phyloP scores from a whole-genome alignment of 2,888 invertebrate genomes.

The Macroteleia sp. region DNA sequence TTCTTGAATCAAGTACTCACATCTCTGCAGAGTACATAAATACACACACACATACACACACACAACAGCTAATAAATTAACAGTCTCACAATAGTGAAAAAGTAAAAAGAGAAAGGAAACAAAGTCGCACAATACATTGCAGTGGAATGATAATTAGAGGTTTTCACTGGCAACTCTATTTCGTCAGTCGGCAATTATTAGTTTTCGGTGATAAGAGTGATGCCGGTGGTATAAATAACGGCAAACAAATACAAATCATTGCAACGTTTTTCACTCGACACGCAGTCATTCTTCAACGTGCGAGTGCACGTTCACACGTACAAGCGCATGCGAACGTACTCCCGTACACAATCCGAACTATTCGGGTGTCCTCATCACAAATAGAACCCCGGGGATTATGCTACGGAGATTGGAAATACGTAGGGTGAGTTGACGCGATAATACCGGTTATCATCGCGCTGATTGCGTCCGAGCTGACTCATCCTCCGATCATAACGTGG shows the following conservation, averaged over 20 bases:
- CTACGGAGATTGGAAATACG: slow-evolving; percentile 68
- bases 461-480: slow-evolving; percentile 73
- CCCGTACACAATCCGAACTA: slow-evolving; percentile 13
- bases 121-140: not conserved
- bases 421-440: slow-evolving; percentile 76
- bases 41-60: no score
- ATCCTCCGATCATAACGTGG: slow-evolving; percentile 41
- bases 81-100: no score
- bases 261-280: slow-evolving; percentile 6
- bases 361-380: slow-evolving; percentile 72
- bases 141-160: slow-evolving; percentile 17
- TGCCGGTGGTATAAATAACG: slow-evolving; percentile 67
- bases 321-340: not conserved
- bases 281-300: not conserved
- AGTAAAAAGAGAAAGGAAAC: no score
- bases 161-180: slow-evolving; percentile 27
- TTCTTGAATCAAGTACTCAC: no score
- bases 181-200: slow-evolving; percentile 19
- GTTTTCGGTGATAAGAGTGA: slow-evolving; percentile 18
- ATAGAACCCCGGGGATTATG: slow-evolving; percentile 77
- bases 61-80: no score
- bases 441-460: slow-evolving; percentile 81
- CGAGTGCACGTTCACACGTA: not conserved
- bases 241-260: slow-evolving; percentile 67
- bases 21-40: no score